These are phyloP conservation scores for Odontomachus brunneus DNA, from an alignment of 1,140 invertebrate genomes.

Conservation along the genomic window DNA sequence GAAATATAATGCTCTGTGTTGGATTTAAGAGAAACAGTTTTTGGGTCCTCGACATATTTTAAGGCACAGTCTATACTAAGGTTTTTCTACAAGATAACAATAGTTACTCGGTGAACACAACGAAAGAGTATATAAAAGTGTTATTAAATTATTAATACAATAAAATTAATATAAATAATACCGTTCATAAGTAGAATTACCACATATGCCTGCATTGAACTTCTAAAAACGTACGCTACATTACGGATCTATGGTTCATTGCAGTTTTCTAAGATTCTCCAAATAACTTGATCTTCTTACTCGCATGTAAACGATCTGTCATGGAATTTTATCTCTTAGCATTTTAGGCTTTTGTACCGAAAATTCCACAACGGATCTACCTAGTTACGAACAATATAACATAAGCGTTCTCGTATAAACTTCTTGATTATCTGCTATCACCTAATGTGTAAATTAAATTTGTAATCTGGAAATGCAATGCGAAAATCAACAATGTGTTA, in stretches of 20 bases:
- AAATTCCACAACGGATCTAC: slow-evolving; percentile 17
- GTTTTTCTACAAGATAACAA: slow-evolving; percentile 71
- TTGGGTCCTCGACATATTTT: slow-evolving; percentile 61
- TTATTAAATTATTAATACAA: slow-evolving; percentile 76
- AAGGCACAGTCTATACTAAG: slow-evolving; percentile 75
- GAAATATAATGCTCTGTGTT: slow-evolving; percentile 51
- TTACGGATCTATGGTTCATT: slow-evolving; percentile 37
- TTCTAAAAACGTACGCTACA: slow-evolving; percentile 25
- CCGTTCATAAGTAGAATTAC: slow-evolving; percentile 77
- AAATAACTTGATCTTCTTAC: slow-evolving; percentile 14
- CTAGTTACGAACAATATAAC: slow-evolving; percentile 29
- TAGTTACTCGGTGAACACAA: slow-evolving; percentile 78
- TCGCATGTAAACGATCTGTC: slow-evolving; percentile 5
- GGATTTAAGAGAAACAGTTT: slow-evolving; percentile 54
- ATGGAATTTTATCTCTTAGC: not conserved
- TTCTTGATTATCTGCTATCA: slow-evolving; percentile 10
- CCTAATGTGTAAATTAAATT: slow-evolving; percentile 31
- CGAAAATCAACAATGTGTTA: slow-evolving; percentile 27
- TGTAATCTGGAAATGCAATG: slow-evolving; percentile 41
- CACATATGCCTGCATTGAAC: slow-evolving; percentile 53
- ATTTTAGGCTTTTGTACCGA: not conserved
- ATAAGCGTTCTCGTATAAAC: slow-evolving; percentile 17
- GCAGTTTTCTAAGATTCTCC: slow-evolving; percentile 32
- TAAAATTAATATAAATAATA: slow-evolving; percentile 78
- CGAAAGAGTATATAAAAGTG: slow-evolving; percentile 74